Base-by-base conservation (phyloP, 1,140 invertebrate species). In the Hestina assimilis region DNA sequence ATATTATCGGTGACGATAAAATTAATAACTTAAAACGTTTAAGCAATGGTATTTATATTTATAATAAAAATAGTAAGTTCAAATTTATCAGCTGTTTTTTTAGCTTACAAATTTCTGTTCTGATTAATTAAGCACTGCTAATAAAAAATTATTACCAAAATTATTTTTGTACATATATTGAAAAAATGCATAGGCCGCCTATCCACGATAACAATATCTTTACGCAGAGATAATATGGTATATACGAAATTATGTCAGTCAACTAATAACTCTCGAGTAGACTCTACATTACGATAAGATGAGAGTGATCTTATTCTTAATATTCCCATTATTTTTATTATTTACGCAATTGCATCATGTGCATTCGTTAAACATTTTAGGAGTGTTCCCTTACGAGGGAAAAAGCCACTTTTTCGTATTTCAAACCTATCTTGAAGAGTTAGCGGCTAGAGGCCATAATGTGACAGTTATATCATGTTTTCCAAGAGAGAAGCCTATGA, bases 401-500 rank as follows among this genome's bases (percentile, higher is more conserved):
- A 92, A 91, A 66, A 95, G 94, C 72, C 95, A 96, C 65, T 93
- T 93, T 59, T 90, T 91, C 28, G 92, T 93, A 4, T 93, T 94
- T 60, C 81, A 91, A 42, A 91, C 92, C 0, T 84, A 95, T 7
- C 74, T 95, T 33, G 74, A 90, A 15, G 92, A 91, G 50, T 69
- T 96, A 29, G 91, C 90, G 0, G 79, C 72, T 6, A 90, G 90
- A 52, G 94, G 94, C 5, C 94, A 96, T 64, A 89, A 94, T 21
- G 54, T 96, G 0, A 95, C 93, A 0, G 92, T 95, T 4, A 66
- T 94, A n/a, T 93, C 92, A 15, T 89, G 91, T 54, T 94, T 93
- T 59, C 91, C 92, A 5, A 76, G 76, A 59, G 78, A 86, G 60
- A 70, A 83, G 59, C 79, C 89, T 1, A 20, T 91, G 4, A 65